Evolutionary conservation across 2,113 vertebrate species (phyloP).

Genomic region (Pseudonaja textilis): DNA sequence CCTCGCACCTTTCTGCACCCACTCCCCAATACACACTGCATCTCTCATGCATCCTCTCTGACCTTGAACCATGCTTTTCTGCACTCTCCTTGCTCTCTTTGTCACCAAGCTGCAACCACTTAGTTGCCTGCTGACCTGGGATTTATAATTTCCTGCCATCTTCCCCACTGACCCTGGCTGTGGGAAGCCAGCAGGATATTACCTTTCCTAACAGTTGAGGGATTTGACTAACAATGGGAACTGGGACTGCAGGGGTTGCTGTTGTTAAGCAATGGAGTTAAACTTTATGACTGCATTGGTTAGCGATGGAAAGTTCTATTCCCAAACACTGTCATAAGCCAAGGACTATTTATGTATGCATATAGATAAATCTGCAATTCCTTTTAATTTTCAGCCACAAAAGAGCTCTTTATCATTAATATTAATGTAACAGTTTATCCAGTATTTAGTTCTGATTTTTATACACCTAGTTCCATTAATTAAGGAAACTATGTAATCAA

Average conservation of each 20-base stretch:
- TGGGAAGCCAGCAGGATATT: neutral
- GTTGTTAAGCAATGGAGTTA: neutral
- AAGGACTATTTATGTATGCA: neutral
- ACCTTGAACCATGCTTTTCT: neutral
- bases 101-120: neutral
- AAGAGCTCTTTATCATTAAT: constrained; percentile 1
- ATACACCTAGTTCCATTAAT: fast-evolving
- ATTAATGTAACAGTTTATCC: neutral
- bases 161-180: neutral
- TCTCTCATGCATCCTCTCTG: neutral
- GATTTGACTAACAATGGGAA: neutral
- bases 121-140: neutral
- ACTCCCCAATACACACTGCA: neutral
- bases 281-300: neutral
- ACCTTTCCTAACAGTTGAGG: neutral
- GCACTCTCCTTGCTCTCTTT: neutral
- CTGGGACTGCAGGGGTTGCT: neutral
- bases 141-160: neutral
- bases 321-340: neutral
- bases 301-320: neutral
- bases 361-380: neutral
- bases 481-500: neutral
- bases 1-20: neutral
- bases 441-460: constrained; percentile 11
- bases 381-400: constrained; percentile 25